Conservation (phyloP, 1,140 invertebrate species). For the Rhyacophila brunnea region DNA sequence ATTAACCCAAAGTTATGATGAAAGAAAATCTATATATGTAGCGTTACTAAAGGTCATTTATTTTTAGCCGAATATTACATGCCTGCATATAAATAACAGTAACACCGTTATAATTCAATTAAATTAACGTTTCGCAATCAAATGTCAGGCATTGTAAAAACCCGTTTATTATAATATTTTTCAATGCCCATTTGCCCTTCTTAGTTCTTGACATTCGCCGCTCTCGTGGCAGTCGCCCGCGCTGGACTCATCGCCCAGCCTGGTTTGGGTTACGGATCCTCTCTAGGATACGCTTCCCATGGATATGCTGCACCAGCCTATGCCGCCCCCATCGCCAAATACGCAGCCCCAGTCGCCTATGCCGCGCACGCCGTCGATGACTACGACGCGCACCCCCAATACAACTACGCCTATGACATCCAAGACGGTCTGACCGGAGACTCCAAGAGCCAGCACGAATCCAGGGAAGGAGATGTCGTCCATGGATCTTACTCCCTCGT, state of each 20-base stretch:
- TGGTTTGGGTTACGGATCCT: slow-evolving; percentile 47
- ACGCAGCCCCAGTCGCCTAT: slow-evolving; percentile 35
- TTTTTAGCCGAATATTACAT: too few species aligned
- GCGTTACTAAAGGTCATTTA: too few species aligned
- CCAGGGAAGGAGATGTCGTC: slow-evolving; percentile 60
- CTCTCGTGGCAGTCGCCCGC: slow-evolving; percentile 47
- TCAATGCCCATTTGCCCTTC: too few species aligned
- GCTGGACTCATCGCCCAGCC: slow-evolving; percentile 43
- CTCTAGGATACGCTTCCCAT: slow-evolving; percentile 20
- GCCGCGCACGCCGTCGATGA: slow-evolving; percentile 29
- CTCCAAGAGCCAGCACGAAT: slow-evolving; percentile 52
- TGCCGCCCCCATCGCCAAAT: slow-evolving; percentile 35
- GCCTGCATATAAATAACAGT: too few species aligned
- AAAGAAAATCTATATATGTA: too few species aligned
- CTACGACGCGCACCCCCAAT: slow-evolving; percentile 60
- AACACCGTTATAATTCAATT: too few species aligned
- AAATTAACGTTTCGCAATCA: too few species aligned
- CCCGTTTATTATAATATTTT: too few species aligned
- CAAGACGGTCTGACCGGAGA: slow-evolving; percentile 59
- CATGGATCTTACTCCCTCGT: slow-evolving; percentile 57
- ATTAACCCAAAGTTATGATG: too few species aligned
- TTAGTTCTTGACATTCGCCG: slow-evolving; percentile 51
- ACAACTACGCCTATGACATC: slow-evolving; percentile 67
- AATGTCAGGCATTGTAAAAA: too few species aligned
- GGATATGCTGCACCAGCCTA: slow-evolving; percentile 50